Base-by-base conservation (phyloP, 2,888 invertebrate species). In the Sesia bembeciformis region DNA sequence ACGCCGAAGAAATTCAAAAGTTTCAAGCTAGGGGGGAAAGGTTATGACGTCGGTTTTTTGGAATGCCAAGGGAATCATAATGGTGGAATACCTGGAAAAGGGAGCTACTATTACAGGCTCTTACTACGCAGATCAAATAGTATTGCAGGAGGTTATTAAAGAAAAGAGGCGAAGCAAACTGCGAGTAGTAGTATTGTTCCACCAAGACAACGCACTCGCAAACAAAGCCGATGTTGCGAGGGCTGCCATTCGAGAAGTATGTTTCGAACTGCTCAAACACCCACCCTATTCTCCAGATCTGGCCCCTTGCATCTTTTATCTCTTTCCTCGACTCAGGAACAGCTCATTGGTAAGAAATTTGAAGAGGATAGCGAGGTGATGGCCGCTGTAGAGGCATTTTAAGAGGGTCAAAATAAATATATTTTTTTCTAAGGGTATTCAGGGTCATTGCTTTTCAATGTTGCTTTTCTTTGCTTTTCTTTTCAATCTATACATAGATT, bases 1-100 rank as follows among this genome's bases (percentile, higher is more conserved):
- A 58, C 57, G 6, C 58, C 55, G 39, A 65, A 60, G 56, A 59
- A 60, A 54, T 61, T 62, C 54, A 60, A 59, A n/a, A 51, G 55
- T 56, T 42, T 52, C 54, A 43, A 55, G 52, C 5, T 58, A 52
- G 7, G 57, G 56, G 38, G 42, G 42, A 42, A 7, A 42, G 7
- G 42, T 42, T 42, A 42, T 42, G 42, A 3, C 42, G 42, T 42
- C 7, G 5, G 5, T 42, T 42, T 42, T 41, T 41, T 41, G 6
- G 41, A 41, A 41, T 41, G n/a, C n/a, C n/a, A n/a, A n/a, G n/a
- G n/a, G n/a, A n/a, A n/a, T n/a, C n/a, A n/a, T n/a, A n/a, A n/a
- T n/a, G n/a, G n/a, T n/a, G n/a, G n/a, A n/a, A n/a, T n/a, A n/a
- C n/a, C n/a, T n/a, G n/a, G n/a, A n/a, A 41, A 41, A 5, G 41